Evolutionary conservation across 2,888 invertebrate species (phyloP).

Genomic region (Drosophila cognata): DNA sequence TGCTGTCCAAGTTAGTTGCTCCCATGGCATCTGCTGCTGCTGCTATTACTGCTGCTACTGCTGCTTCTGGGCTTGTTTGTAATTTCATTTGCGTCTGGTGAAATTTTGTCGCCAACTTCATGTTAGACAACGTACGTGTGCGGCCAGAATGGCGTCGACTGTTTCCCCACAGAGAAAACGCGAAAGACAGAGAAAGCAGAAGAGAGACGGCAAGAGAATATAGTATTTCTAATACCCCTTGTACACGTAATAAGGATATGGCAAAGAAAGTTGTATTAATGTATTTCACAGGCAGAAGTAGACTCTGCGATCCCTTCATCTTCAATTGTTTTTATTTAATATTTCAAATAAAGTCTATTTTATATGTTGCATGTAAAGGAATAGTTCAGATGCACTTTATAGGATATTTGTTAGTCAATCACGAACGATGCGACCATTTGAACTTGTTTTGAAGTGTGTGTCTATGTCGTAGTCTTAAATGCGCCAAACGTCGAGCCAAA

Average conservation of each 20-base stretch:
- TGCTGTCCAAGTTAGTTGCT: conserved; percentile 47
- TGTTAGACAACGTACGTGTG: conserved; percentile 63
- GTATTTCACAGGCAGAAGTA: neutral
- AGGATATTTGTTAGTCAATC: conserved; percentile 1
- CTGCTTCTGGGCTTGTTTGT: conserved; percentile 48
- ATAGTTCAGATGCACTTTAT: neutral
- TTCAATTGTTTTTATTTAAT: neutral
- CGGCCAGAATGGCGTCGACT: conserved; percentile 47
- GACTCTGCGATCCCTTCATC: neutral
- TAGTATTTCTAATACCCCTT: neutral
- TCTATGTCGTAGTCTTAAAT: conserved; percentile 56
- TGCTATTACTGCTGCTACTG: conserved; percentile 12
- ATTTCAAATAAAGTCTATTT: neutral
- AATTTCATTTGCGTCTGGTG: conserved; percentile 78
- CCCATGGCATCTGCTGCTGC: conserved; percentile 30
- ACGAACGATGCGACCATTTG: neutral
- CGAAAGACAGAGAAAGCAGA: neutral
- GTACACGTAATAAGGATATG: conserved; percentile 2
- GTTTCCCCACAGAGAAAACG: conserved; percentile 5
- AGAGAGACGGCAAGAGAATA: neutral
- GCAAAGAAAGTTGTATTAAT: neutral
- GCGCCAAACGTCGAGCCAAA: conserved; percentile 70
- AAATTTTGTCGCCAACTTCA: conserved; percentile 62
- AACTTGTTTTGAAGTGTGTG: conserved; percentile 51
- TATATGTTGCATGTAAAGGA: neutral